Evolutionary conservation across 2,888 invertebrate species (phyloP).

Genomic region (Lingula anatina): DNA sequence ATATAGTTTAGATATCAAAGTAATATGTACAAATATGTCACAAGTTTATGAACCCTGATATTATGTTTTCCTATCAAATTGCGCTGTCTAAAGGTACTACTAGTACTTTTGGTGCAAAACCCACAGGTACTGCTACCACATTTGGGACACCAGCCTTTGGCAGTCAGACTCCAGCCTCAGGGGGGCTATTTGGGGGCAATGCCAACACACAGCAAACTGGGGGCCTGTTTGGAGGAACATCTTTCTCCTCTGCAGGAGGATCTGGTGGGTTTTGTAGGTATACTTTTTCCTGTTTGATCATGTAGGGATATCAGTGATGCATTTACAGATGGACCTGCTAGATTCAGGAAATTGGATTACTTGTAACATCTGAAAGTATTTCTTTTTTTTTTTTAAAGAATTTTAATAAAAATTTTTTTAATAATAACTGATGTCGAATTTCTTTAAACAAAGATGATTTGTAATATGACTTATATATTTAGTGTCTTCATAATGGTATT

Average conservation of each 20-base stretch:
- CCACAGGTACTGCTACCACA: background rate
- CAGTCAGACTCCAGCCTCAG: conserved; percentile 9
- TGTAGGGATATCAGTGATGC: background rate
- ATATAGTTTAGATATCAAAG: too few relatives aligned
- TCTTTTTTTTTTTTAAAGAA: too few relatives aligned
- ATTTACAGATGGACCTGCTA: background rate
- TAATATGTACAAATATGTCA: too few relatives aligned
- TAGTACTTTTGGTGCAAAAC: conserved; percentile 1
- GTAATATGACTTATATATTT: too few relatives aligned
- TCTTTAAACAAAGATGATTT: too few relatives aligned
- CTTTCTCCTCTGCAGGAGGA: conserved; percentile 2
- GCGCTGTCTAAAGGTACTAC: too few relatives aligned
- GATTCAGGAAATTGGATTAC: background rate
- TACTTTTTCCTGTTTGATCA: background rate
- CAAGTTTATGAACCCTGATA: too few relatives aligned
- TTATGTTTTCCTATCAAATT: too few relatives aligned
- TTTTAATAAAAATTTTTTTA: too few relatives aligned
- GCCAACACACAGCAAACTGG: conserved; percentile 13
- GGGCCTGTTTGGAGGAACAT: conserved; percentile 13
- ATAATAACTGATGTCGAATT: too few relatives aligned
- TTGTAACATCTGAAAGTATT: too few relatives aligned
- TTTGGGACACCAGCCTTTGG: conserved; percentile 9
- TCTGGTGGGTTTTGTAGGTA: conserved; percentile 18
- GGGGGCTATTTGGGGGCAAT: conserved; percentile 21
- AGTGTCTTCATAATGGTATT: too few relatives aligned